phyloP scores from a whole-genome alignment of 2,113 vertebrate genomes.

The Pachypanchax playfairii region DNA sequence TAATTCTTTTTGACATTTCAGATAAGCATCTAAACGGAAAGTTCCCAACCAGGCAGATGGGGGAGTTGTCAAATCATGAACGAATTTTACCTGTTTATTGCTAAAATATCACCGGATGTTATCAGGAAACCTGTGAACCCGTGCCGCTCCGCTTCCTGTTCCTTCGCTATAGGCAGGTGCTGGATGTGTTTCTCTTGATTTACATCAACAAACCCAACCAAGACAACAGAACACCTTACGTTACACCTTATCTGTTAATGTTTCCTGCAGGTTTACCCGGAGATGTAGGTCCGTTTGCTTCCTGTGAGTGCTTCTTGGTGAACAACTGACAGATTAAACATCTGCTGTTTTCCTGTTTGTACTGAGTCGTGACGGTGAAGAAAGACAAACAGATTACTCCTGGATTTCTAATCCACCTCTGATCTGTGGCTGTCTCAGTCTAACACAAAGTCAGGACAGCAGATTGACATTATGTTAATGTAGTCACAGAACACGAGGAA shows the following conservation, averaged over 20 bases:
- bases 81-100: slow-evolving; percentile 71
- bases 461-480: too few species aligned
- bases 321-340: slow-evolving; percentile 54
- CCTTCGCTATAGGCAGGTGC: slow-evolving; percentile 45
- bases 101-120: slow-evolving; percentile 70
- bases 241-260: slow-evolving; percentile 67
- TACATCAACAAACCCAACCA: slow-evolving; percentile 30
- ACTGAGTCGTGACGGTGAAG: slow-evolving; percentile 52
- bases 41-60: slow-evolving; percentile 58
- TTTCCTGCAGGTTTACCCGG: slow-evolving; percentile 68
- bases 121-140: slow-evolving; percentile 53
- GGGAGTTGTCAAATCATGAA: slow-evolving; percentile 76
- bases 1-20: slow-evolving; percentile 82
- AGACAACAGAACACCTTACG: slow-evolving; percentile 45
- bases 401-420: slow-evolving; percentile 65
- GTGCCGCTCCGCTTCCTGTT: slow-evolving; percentile 42
- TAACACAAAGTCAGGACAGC: neutral
- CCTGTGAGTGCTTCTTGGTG: slow-evolving; percentile 49
- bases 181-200: slow-evolving; percentile 15
- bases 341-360: slow-evolving; percentile 62
- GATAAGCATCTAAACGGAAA: slow-evolving; percentile 77
- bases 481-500: too few species aligned
- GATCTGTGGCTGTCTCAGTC: slow-evolving; percentile 38
- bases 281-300: slow-evolving; percentile 73
- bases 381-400: slow-evolving; percentile 72